These are phyloP conservation scores for Epinephelus cyanopodus DNA, from an alignment of 2,113 vertebrate species.

Conservation along the genomic window DNA sequence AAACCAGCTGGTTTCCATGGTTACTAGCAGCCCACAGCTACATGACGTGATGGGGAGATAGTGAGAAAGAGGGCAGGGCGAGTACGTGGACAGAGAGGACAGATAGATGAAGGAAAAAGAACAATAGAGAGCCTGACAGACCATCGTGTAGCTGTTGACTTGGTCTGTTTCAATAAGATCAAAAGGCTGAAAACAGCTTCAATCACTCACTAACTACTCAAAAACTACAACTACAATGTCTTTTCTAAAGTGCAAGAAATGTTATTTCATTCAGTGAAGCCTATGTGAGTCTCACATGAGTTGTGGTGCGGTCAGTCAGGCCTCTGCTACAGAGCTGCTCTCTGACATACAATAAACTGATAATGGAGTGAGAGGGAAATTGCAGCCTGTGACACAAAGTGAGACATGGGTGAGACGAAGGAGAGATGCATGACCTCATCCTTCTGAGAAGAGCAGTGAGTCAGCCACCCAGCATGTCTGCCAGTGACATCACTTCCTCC, in stretches of 20 bases:
- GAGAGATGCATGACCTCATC: slow-evolving; percentile 71
- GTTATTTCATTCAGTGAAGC: not conserved
- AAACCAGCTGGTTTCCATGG: slow-evolving; percentile 78
- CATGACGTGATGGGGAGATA: slow-evolving; percentile 57
- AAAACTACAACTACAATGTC: not conserved
- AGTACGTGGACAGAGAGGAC: slow-evolving; percentile 37
- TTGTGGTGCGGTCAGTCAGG: slow-evolving; percentile 1
- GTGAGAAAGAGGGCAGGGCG: slow-evolving; percentile 44
- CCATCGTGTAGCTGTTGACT: not conserved
- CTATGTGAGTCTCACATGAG: not conserved
- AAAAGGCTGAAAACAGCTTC: not conserved
- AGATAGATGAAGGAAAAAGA: not conserved
- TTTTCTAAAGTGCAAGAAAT: slow-evolving; percentile 1
- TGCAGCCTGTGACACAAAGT: slow-evolving; percentile 8
- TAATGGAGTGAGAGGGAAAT: not conserved
- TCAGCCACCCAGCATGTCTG: slow-evolving; percentile 47
- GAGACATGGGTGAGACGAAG: slow-evolving; percentile 12
- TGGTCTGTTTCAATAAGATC: not conserved
- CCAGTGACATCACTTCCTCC: slow-evolving; percentile 66
- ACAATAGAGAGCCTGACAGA: slow-evolving; percentile 25
- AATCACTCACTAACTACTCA: not conserved
- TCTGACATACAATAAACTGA: not conserved
- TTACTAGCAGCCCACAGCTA: slow-evolving; percentile 71
- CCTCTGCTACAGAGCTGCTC: not conserved
- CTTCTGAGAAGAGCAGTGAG: slow-evolving; percentile 52